Base-by-base conservation (phyloP, 2,888 invertebrate species). In the Gordius sp. region DNA sequence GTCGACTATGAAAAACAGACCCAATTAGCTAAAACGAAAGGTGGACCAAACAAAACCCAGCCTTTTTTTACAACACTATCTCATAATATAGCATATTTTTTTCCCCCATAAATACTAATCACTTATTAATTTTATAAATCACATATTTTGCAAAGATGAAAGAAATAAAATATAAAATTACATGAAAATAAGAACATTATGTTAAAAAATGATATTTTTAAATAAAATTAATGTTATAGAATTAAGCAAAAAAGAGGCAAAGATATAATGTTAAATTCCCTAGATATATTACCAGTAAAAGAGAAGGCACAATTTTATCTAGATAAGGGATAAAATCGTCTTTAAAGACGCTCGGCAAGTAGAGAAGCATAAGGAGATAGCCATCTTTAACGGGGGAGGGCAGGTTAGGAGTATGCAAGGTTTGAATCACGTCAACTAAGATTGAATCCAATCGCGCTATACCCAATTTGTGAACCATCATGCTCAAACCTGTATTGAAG, bases 341-440 rank as follows among this genome's bases (percentile, higher is more conserved):
- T 2, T 84, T 85, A 72, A 99, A 93, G 13, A 89, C 87, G 60
- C 81, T 80, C 1, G 97, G 97, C 79, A 97, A 82, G 72, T 93
- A 99, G 66, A 97, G 93, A 70, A 91, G 99, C 85, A 97, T 86
- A 86, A 97, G 89, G 60, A 99, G 89, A 73, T 99, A 99, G 47
- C 97, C 97, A 72, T 97, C 97, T 66, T 93, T 84, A 1, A 97
- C 91, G 70, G 89, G 86, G 0, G 97, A 83, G 2, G 86, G 83
- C 23, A 70, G 66, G 60, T 70, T 67, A 1, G 64, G 58, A 28
- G 61, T 60, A 58, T 65, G 65, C 1, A 67, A 65, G 23, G 64
- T 64, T 2, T 57, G 58, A 56, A 68, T 67, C 25, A 66, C 65
- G 54, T 65, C 65, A 2, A 89, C 91, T 91, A 99, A 97, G 57